Base-by-base conservation (phyloP, 2,113 vertebrate species). In the Nanorana parkeri region DNA sequence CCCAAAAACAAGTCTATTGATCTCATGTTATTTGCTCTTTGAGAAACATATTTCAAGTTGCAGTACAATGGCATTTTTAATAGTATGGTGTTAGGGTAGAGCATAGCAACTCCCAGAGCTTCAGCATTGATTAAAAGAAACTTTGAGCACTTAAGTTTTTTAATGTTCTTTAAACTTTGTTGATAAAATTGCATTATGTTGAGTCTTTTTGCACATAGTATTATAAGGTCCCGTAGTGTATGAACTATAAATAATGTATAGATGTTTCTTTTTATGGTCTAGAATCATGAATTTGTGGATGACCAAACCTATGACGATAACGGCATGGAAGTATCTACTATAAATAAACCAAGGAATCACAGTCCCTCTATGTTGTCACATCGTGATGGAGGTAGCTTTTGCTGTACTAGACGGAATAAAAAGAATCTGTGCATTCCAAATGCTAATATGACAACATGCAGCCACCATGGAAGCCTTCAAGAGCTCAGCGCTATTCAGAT, bases 401-500 rank as follows among this genome's bases (percentile, higher is more conserved):
- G 97, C 91, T 99, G 97, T 85, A 90, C 94, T 8, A 92, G 95
- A 3, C 83, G 93, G 32, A 96, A 97, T 84, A 98, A 95, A 87
- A 97, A 96, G 89, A 94, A 92, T 74, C 96, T 96, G 89, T 94
- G 91, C 68, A 93, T 97, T 64, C 94, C 95, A 0, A 97, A 96
- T 84, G 88, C 96, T 83, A 92, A 95, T 55, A 68, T 90, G 63
- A 81, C 83, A 0, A 75, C 72, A 58, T 90, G 90, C 65, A 95
- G 93, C 81, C 94, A 89, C 11, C 90, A 91, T 4, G 94, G 92
- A 84, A 95, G 93, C 1, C 85, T 97, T 24, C 97, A 98, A 85
- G 97, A 99, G 88, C 96, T 99, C 83, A 99, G 96, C 87, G 98
- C 96, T 77, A 97, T 99, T 90, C 96, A 98, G 86, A 96, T 98